These are phyloP conservation scores for Momotus momota DNA, from an alignment of 2,797 vertebrate genomes.

Conservation along the genomic window DNA sequence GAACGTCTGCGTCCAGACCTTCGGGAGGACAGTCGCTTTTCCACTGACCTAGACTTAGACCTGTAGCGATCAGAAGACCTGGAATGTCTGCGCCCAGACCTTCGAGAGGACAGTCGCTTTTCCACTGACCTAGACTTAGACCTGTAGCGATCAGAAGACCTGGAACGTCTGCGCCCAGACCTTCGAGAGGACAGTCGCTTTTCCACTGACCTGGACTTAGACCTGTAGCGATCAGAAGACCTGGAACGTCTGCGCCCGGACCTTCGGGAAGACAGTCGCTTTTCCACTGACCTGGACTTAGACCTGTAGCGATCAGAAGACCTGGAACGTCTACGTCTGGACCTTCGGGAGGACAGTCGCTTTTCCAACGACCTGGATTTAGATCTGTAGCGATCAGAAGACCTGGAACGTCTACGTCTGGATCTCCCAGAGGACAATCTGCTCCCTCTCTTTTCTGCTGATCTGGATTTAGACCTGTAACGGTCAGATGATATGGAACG, in stretches of 20 bases:
- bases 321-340: constrained; percentile 39
- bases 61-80: constrained; percentile 36
- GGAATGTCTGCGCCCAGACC: not conserved
- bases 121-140: constrained; percentile 73
- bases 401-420: constrained; percentile 81
- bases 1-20: constrained; percentile 76
- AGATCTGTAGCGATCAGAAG: constrained; percentile 67
- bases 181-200: constrained; percentile 2
- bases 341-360: constrained; percentile 26
- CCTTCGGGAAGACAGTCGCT: not conserved
- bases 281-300: constrained; percentile 72
- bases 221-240: constrained; percentile 35
- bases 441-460: constrained; percentile 24
- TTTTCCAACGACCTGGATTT: constrained; percentile 78
- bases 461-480: constrained; percentile 63
- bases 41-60: constrained; percentile 69
- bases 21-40: constrained; percentile 19
- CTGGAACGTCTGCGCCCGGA: constrained; percentile 24
- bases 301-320: constrained; percentile 49
- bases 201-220: constrained; percentile 14
- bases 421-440: constrained; percentile 33
- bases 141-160: constrained; percentile 35
- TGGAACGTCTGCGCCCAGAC: not conserved
- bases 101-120: not conserved
- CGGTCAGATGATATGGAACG: constrained; percentile 70